Percentiles rank a stretch among this genome's conserved stretches.
Conservation (phyloP, 2,113 vertebrate species). For the Alligator sinensis region DNA sequence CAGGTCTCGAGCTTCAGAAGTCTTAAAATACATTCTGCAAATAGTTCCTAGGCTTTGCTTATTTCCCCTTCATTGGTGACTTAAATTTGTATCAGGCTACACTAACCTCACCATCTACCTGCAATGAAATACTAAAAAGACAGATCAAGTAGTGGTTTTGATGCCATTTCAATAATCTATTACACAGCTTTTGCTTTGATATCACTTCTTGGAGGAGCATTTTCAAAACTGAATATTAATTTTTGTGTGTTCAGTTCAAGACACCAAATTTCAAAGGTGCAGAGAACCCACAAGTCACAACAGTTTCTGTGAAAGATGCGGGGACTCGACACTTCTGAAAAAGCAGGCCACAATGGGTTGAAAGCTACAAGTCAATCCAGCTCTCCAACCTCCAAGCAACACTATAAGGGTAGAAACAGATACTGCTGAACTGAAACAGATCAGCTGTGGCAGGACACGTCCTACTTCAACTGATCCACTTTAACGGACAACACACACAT, state of each 20-base stretch:
- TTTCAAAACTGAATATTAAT: background rate
- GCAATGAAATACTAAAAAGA: background rate
- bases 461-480: too few relatives aligned
- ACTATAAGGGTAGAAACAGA: too few relatives aligned
- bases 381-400: background rate
- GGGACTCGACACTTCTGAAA: background rate
- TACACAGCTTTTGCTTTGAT: background rate
- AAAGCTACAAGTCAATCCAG: background rate
- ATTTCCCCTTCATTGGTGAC: background rate
- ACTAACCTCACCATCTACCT: background rate
- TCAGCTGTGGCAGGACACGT: too few relatives aligned
- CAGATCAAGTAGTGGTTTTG: background rate
- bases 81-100: accelerated
- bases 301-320: background rate
- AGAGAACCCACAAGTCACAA: background rate
- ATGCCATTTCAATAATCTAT: background rate
- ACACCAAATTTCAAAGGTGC: background rate
- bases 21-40: background rate
- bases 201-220: background rate
- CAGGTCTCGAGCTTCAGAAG: background rate
- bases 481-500: too few relatives aligned
- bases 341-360: conserved; percentile 1
- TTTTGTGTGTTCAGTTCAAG: background rate
- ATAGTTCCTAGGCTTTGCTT: background rate
- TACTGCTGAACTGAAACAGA: too few relatives aligned